Conservation (phyloP, 2,113 vertebrate species). For the Gavialis gangeticus region DNA sequence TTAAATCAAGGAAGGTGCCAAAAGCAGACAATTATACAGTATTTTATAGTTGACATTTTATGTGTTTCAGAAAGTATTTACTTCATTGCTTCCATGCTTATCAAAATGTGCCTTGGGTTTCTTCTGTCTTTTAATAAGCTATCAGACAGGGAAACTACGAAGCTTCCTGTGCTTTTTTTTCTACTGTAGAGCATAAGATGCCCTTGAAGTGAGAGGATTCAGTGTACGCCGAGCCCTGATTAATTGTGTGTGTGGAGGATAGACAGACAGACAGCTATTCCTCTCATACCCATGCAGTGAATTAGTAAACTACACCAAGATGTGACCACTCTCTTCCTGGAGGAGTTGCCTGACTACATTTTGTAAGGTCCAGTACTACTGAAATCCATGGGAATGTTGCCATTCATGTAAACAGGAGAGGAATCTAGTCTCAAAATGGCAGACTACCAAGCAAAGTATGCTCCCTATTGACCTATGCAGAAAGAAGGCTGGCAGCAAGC, state of each 20-base stretch:
- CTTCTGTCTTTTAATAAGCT: constrained; percentile 44
- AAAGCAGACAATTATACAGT: constrained; percentile 20
- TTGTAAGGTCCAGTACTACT: not conserved
- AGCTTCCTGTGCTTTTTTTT: constrained; percentile 64
- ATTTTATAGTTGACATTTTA: constrained; percentile 50
- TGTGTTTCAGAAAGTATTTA: constrained; percentile 60
- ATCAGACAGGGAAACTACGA: constrained; percentile 51
- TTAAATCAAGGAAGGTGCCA: constrained; percentile 21
- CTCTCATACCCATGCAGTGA: not conserved
- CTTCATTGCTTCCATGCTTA: constrained; percentile 50
- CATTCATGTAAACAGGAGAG: fast-evolving
- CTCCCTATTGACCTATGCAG: not conserved
- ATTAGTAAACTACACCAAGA: constrained; percentile 20
- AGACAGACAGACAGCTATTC: constrained; percentile 27
- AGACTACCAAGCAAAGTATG: fast-evolving
- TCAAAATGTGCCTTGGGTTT: constrained; percentile 65
- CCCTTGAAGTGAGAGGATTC: constrained; percentile 53
- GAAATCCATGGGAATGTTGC: not conserved
- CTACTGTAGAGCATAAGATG: not conserved
- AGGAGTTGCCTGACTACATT: not conserved
- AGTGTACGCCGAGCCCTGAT: not conserved
- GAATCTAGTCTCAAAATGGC: not conserved
- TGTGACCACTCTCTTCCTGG: not conserved
- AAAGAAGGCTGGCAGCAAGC: not conserved
- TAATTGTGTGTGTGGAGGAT: not conserved